A percentile compares a stretch with the other conserved stretches of the same genome.
phyloP scores from a whole-genome alignment of 2,113 vertebrate genomes.

The Ancistrus triradiatus region DNA sequence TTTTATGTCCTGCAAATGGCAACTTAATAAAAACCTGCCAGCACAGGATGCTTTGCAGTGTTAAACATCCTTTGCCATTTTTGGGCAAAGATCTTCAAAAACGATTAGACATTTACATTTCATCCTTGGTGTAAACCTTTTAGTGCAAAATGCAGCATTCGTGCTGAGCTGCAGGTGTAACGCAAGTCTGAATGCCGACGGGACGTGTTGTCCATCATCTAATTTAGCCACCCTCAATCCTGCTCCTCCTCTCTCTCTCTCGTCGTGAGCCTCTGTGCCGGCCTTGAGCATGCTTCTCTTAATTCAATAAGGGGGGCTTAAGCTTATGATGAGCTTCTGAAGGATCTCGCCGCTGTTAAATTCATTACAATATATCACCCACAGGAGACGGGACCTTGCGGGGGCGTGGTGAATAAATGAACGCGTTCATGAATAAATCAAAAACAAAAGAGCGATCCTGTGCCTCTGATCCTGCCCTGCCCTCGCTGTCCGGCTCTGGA shows the following conservation, averaged over 20 bases:
- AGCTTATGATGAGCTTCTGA: conserved; percentile 74
- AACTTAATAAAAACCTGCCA: too few relatives aligned
- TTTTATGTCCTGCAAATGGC: too few relatives aligned
- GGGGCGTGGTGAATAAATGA: conserved; percentile 49
- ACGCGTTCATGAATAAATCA: conserved; percentile 47
- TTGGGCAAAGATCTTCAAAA: conserved; percentile 10
- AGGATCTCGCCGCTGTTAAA: conserved; percentile 73
- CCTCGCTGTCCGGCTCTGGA: conserved; percentile 13
- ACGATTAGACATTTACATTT: conserved; percentile 49
- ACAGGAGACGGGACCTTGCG: conserved; percentile 65
- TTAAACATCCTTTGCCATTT: conserved; percentile 10
- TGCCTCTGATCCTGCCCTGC: conserved; percentile 32
- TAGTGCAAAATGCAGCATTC: conserved; percentile 46
- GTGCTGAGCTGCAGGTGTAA: conserved; percentile 48
- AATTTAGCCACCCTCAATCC: conserved; percentile 17
- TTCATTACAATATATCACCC: conserved; percentile 77
- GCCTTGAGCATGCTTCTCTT: conserved; percentile 71
- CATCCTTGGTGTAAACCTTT: conserved; percentile 30
- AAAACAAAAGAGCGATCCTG: conserved; percentile 28
- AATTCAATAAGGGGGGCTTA: conserved; percentile 75
- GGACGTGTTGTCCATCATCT: conserved; percentile 39
- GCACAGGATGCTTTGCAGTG: conserved; percentile 15
- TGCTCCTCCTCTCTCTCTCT: conserved; percentile 33
- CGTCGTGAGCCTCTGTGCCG: conserved; percentile 53
- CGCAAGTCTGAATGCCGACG: conserved; percentile 33